phyloP scores from a whole-genome alignment of 2,113 vertebrate species.

The Zosterops pallidus region DNA sequence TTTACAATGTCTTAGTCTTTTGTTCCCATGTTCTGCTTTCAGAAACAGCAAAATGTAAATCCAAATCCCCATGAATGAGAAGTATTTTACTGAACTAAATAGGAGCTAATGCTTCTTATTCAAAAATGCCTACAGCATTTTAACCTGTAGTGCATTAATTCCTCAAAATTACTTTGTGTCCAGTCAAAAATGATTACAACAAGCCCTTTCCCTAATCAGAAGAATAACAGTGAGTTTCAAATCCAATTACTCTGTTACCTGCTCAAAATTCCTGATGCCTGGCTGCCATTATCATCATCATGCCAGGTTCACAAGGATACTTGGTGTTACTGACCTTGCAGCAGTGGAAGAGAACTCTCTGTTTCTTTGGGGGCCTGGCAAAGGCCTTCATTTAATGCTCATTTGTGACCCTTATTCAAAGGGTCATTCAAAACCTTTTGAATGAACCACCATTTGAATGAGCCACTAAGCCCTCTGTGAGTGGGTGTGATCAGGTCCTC shows the following conservation, averaged over 20 bases:
- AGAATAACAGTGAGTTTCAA: neutral
- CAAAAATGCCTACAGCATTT: neutral
- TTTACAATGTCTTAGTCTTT: neutral
- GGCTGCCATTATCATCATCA: neutral
- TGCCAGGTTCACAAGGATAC: neutral
- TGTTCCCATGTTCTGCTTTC: neutral
- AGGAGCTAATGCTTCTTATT: neutral
- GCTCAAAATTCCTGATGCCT: constrained; percentile 2
- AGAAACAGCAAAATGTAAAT: neutral
- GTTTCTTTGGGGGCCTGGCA: neutral
- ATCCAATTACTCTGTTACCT: neutral
- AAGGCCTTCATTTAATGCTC: neutral
- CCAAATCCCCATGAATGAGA: neutral
- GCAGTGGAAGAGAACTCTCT: neutral
- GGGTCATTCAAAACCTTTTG: too few species aligned
- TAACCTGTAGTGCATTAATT: neutral
- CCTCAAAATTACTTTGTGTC: neutral
- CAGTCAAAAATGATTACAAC: neutral
- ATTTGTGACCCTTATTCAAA: neutral
- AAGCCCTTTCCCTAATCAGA: neutral
- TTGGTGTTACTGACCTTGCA: neutral
- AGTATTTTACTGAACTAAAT: neutral
- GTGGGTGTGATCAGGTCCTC: neutral
- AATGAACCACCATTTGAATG: too few species aligned
- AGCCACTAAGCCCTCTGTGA: neutral